Conservation (phyloP, 2,113 vertebrate genomes). For the Lycaon pictus region DNA sequence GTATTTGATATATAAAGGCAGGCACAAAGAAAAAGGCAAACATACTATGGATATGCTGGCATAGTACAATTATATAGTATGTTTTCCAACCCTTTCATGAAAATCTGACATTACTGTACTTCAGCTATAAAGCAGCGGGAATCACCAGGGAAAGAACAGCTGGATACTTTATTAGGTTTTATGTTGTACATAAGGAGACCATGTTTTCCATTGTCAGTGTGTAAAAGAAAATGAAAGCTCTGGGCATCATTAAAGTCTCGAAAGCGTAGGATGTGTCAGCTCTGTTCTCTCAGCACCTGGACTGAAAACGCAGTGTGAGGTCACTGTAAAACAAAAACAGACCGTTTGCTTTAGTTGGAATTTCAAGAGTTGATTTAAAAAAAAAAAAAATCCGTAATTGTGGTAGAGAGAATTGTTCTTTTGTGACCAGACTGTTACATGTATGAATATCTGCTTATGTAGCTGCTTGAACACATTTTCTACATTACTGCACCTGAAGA, state of each 20-base stretch:
- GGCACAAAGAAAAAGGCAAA: constrained; percentile 61
- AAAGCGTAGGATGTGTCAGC: constrained; percentile 84
- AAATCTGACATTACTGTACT: constrained; percentile 83
- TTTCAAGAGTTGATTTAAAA: constrained; percentile 11
- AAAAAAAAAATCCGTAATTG: not conserved
- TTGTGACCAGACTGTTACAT: not conserved
- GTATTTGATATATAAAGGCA: constrained; percentile 74
- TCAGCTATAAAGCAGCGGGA: constrained; percentile 77
- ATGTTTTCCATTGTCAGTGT: constrained; percentile 88
- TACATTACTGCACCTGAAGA: not conserved
- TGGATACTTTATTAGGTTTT: constrained; percentile 91
- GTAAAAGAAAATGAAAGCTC: constrained; percentile 90
- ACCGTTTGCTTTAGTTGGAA: constrained; percentile 67
- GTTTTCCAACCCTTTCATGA: constrained; percentile 71
- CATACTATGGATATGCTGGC: constrained; percentile 42
- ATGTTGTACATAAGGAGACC: constrained; percentile 89
- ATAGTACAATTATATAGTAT: constrained; percentile 70
- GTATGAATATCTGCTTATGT: not conserved
- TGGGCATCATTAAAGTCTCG: constrained; percentile 90
- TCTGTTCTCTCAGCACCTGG: constrained; percentile 87
- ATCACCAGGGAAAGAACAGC: constrained; percentile 90
- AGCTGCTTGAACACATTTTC: not conserved
- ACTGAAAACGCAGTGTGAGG: constrained; percentile 84
- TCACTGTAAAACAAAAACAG: constrained; percentile 84
- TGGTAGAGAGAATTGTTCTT: not conserved